A percentile compares a stretch with the other conserved stretches of the same genome.
These are phyloP conservation scores for Halcyon smyrnensis DNA, from an alignment of 2,797 vertebrate genomes.

Conservation along the genomic window DNA sequence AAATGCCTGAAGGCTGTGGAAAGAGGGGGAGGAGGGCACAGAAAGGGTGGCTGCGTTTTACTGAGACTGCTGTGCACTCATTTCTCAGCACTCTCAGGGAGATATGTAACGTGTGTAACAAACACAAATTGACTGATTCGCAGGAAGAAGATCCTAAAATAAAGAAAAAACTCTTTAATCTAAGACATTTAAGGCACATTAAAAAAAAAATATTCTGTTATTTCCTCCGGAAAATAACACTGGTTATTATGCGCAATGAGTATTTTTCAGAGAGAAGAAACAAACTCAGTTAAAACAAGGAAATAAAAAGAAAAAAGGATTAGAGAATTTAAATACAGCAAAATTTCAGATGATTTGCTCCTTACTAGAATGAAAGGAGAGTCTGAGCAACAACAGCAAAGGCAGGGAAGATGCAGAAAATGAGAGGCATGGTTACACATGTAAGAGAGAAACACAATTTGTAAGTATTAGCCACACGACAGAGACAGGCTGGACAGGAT, in stretches of 20 bases:
- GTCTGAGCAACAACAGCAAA: background rate
- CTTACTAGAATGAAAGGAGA: background rate
- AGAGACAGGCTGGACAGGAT: slow-evolving; percentile 34
- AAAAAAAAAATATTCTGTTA: background rate
- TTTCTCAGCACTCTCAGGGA: background rate
- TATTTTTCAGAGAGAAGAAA: slow-evolving; percentile 24
- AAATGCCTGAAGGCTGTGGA: slow-evolving; percentile 37
- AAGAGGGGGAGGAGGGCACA: background rate
- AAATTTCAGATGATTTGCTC: slow-evolving; percentile 36
- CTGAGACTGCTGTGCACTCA: background rate
- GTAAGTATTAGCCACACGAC: background rate
- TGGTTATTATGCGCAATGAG: background rate
- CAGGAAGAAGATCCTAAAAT: slow-evolving; percentile 20
- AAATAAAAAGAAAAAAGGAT: slow-evolving; percentile 56
- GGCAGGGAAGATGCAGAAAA: slow-evolving; percentile 7
- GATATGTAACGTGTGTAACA: accelerated
- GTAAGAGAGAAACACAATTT: slow-evolving; percentile 9
- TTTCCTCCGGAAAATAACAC: slow-evolving; percentile 25
- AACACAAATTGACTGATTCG: background rate
- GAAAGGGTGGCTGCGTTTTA: background rate
- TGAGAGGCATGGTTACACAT: background rate
- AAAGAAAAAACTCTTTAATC: background rate
- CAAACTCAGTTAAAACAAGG: slow-evolving; percentile 54
- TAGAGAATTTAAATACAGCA: slow-evolving; percentile 23
- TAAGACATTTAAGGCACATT: background rate